These are phyloP conservation scores for Phoxinus dragarum DNA, from an alignment of 2,797 vertebrate genomes.

Conservation along the genomic window DNA sequence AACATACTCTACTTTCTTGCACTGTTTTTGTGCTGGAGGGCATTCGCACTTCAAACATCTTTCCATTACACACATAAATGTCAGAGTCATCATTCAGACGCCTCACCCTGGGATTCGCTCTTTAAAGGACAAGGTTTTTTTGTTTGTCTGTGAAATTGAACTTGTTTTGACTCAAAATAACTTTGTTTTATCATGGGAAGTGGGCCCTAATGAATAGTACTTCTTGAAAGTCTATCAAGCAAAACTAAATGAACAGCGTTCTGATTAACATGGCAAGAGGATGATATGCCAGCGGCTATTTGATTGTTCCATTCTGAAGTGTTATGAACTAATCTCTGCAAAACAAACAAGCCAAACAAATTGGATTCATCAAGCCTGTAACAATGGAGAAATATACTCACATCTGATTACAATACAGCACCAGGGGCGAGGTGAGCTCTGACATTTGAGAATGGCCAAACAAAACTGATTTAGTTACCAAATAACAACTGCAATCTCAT, in stretches of 20 bases:
- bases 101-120: not conserved
- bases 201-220: not conserved
- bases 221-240: constrained; percentile 30
- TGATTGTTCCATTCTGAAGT: constrained; percentile 13
- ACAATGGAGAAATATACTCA: not conserved
- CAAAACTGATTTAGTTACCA: constrained; percentile 7
- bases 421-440: constrained; percentile 8
- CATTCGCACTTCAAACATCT: constrained; percentile 1
- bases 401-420: constrained; percentile 26
- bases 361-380: constrained; percentile 24
- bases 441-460: constrained; percentile 6
- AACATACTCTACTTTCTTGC: constrained; percentile 25
- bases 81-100: constrained; percentile 1
- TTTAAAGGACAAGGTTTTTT: not conserved
- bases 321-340: constrained; percentile 31
- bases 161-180: not conserved
- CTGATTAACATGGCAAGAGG: not conserved
- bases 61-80: constrained; percentile 17
- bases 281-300: not conserved
- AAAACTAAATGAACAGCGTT: constrained; percentile 24
- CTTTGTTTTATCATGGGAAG: not conserved
- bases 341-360: constrained; percentile 23
- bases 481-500: not conserved
- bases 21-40: constrained; percentile 26
- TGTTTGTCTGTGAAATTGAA: not conserved